Conservation (phyloP, 92 coral and sea anemone genomes). For the Siderastrea radians region DNA sequence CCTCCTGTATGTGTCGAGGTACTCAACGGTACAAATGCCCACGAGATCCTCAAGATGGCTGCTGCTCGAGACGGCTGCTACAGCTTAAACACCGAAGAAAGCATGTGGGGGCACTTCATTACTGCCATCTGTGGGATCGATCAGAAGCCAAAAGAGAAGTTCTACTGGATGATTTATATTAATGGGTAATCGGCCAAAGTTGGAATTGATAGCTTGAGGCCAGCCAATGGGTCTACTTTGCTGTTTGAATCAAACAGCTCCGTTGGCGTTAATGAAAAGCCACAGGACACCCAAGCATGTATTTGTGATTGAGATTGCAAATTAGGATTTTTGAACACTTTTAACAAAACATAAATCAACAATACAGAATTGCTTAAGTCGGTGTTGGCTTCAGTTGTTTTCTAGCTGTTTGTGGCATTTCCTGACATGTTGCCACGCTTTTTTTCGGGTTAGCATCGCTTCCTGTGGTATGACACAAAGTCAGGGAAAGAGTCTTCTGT, state of each 20-base stretch:
- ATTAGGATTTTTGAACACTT: no score
- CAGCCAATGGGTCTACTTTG: conserved; percentile 69
- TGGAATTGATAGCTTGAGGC: conserved; percentile 79
- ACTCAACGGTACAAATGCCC: conserved; percentile 63
- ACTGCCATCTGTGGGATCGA: conserved; percentile 68
- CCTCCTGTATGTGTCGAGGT: conserved; percentile 47
- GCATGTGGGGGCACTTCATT: conserved; percentile 64
- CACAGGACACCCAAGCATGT: no score
- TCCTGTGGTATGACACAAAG: no score
- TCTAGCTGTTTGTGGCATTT: no score
- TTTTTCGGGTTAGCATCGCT: no score
- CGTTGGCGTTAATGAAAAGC: conserved; percentile 22
- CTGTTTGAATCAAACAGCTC: conserved; percentile 76
- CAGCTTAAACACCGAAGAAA: conserved; percentile 42
- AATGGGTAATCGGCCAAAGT: conserved; percentile 41
- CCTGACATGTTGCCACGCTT: no score
- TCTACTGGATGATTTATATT: conserved; percentile 78
- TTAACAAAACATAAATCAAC: no score
- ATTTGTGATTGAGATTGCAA: no score
- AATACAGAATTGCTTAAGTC: no score
- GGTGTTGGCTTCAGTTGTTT: no score
- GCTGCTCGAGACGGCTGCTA: conserved; percentile 60
- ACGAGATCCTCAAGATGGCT: conserved; percentile 69
- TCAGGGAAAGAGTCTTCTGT: no score
- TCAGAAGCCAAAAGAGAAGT: conserved; percentile 23